Conservation (phyloP, 2,113 vertebrate genomes). For the Puffinus mauretanicus region DNA sequence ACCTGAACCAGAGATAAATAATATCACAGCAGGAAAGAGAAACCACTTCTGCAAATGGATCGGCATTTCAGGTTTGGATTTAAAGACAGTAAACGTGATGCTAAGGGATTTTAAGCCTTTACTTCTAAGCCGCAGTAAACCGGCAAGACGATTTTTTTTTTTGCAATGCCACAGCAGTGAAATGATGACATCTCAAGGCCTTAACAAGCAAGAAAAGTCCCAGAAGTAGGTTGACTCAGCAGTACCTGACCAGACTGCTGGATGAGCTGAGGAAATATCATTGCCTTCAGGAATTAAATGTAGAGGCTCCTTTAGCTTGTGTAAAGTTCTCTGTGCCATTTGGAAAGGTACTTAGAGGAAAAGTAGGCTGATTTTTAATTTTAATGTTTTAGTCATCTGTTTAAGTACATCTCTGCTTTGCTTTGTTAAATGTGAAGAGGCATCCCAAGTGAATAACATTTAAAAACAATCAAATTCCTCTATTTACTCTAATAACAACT, state of each 20-base stretch:
- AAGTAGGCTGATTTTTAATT: conserved; percentile 55
- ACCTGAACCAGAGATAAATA: not conserved
- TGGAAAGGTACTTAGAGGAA: conserved; percentile 39
- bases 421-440: conserved; percentile 57
- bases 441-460: conserved; percentile 47
- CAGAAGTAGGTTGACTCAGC: conserved; percentile 50
- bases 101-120: conserved; percentile 26
- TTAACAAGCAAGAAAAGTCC: conserved; percentile 2
- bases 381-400: conserved; percentile 55
- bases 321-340: conserved; percentile 63
- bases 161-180: not conserved
- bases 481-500: conserved; percentile 33
- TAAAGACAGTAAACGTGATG: not conserved
- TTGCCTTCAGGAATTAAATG: conserved; percentile 45
- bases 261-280: conserved; percentile 23
- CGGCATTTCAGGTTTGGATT: not conserved
- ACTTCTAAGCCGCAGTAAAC: not conserved
- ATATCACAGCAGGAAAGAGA: not conserved
- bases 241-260: conserved; percentile 37
- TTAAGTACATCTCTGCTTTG: conserved; percentile 51
- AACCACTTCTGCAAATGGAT: not conserved
- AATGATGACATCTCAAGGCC: conserved; percentile 39
- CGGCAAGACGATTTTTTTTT: not conserved
- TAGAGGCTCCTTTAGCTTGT: conserved; percentile 10
- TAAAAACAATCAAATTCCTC: conserved; percentile 26